Evolutionary conservation across 35 echinoderm and acorn worm species (phyloP).

Genomic region (Hemicentrotus pulcherrimus): DNA sequence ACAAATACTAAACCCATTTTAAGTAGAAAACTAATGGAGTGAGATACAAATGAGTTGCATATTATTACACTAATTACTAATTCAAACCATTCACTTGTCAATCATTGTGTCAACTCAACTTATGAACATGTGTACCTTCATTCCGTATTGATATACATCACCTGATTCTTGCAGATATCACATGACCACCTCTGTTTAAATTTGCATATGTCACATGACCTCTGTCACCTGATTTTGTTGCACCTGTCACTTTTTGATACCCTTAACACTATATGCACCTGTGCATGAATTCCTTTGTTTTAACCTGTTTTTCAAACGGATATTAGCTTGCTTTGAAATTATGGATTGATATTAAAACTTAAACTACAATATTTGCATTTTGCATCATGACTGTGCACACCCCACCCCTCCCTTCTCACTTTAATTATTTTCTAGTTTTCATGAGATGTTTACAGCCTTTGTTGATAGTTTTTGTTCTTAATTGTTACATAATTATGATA

Average conservation of each 20-base stretch:
- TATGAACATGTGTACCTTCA: not conserved
- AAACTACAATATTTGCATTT: too few species aligned
- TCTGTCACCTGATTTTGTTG: not conserved
- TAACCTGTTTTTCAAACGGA: not conserved
- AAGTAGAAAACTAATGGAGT: not conserved
- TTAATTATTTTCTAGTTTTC: too few species aligned
- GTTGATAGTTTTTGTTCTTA: too few species aligned
- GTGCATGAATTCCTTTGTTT: not conserved
- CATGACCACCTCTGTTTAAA: not conserved
- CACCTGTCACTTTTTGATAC: not conserved
- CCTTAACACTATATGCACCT: not conserved
- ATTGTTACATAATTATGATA: too few species aligned
- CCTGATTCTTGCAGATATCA: not conserved
- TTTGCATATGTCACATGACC: not conserved
- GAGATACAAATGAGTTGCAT: not conserved
- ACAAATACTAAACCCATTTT: not conserved
- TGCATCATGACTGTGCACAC: too few species aligned
- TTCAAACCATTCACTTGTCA: not conserved
- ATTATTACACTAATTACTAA: not conserved
- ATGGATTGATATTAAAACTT: too few species aligned
- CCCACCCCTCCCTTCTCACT: too few species aligned
- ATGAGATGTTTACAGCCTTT: too few species aligned
- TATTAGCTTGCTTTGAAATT: too few species aligned
- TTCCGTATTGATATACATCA: not conserved
- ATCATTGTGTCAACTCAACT: not conserved